Percentiles rank a stretch among this genome's conserved stretches.
phyloP scores from a whole-genome alignment of 2,888 invertebrate species.

The Disparrhopalites patrizii region DNA sequence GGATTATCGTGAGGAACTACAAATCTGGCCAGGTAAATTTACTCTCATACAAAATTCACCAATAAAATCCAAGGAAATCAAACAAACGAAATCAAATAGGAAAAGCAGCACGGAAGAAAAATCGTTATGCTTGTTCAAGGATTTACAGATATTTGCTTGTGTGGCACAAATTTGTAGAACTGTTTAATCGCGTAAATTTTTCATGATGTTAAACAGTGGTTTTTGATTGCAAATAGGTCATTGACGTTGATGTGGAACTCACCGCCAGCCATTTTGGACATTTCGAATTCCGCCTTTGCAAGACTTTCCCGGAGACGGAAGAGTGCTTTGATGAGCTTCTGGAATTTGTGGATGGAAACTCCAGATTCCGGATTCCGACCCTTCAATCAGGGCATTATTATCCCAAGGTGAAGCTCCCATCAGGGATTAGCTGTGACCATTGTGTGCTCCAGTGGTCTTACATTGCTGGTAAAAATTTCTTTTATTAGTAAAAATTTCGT shows the following conservation, averaged over 20 bases:
- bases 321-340: constrained; percentile 19
- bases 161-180: too few relatives aligned
- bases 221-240: too few relatives aligned
- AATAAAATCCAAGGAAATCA: not conserved
- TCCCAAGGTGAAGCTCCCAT: constrained; percentile 47
- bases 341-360: constrained; percentile 15
- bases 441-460: constrained; percentile 52
- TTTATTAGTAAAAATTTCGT: not conserved
- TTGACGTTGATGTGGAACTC: constrained; percentile 29
- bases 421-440: constrained; percentile 48
- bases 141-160: too few relatives aligned
- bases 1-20: constrained; percentile 76
- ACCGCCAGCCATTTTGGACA: constrained; percentile 26
- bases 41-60: too few relatives aligned
- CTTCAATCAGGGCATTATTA: constrained; percentile 18
- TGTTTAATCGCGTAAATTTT: too few relatives aligned
- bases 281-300: constrained; percentile 33
- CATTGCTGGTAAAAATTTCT: constrained; percentile 48
- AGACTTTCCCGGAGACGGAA: constrained; percentile 15
- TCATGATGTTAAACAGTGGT: too few relatives aligned
- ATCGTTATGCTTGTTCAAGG: not conserved
- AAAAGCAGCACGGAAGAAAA: not conserved
- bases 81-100: not conserved
- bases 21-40: constrained; percentile 70
- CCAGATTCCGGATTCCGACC: constrained; percentile 9